Conservation (phyloP, 2,113 vertebrate species). For the Conger conger region DNA sequence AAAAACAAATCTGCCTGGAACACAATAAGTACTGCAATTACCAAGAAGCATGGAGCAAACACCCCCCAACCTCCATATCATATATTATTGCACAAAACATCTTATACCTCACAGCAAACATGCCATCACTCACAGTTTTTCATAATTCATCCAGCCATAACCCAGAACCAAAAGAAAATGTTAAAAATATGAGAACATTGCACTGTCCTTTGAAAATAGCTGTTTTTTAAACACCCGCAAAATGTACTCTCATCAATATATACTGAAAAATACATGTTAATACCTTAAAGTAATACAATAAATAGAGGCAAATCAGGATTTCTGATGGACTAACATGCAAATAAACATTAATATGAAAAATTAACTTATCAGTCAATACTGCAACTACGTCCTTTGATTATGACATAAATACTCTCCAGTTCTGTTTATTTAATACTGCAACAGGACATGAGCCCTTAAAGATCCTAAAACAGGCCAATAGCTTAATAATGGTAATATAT, state of each 20-base stretch:
- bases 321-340: slow-evolving; percentile 14
- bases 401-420: background rate
- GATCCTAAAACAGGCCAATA: background rate
- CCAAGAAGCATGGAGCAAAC: background rate
- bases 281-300: background rate
- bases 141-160: too few species aligned
- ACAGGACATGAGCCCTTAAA: too few species aligned
- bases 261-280: background rate
- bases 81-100: too few species aligned
- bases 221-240: slow-evolving; percentile 29
- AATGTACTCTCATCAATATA: slow-evolving; percentile 37
- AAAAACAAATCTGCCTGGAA: background rate
- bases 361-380: slow-evolving; percentile 4
- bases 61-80: too few species aligned
- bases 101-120: too few species aligned
- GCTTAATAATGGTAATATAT: too few species aligned
- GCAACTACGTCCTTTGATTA: background rate
- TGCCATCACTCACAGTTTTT: too few species aligned
- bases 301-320: background rate
- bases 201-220: background rate
- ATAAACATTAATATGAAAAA: background rate
- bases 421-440: background rate
- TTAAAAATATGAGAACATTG: too few species aligned
- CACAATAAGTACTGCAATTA: background rate
- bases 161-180: too few species aligned